Conservation (phyloP, 2,888 invertebrate species). For the Metallyticus violacea region DNA sequence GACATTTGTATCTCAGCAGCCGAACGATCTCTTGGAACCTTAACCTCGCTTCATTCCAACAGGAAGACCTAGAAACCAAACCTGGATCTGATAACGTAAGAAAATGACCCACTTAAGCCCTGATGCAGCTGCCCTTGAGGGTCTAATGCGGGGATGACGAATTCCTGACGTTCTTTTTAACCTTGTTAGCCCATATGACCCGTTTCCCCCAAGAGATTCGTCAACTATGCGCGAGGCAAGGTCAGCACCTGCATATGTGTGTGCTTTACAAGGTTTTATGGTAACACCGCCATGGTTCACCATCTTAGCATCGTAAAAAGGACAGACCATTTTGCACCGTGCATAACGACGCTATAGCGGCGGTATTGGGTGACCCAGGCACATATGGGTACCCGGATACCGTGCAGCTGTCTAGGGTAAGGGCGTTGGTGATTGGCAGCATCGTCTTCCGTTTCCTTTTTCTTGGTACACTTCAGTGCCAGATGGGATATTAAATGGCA, state of each 20-base stretch:
- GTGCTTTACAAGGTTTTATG: not conserved
- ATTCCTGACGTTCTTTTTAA: not conserved
- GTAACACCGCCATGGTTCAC: not conserved
- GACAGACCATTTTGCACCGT: not conserved
- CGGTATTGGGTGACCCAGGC: not conserved
- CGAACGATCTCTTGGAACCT: not conserved
- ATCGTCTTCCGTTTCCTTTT: not conserved
- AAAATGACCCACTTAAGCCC: not conserved
- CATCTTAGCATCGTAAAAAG: not conserved
- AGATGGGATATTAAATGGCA: too few species aligned
- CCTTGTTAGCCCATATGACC: not conserved
- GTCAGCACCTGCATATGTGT: not conserved
- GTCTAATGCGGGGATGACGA: not conserved
- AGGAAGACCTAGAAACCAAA: not conserved
- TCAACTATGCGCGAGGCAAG: not conserved
- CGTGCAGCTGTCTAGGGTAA: not conserved
- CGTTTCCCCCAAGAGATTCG: not conserved
- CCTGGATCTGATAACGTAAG: too few species aligned
- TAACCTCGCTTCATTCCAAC: too few species aligned
- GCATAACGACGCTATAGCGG: not conserved
- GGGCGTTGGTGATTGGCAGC: too few species aligned
- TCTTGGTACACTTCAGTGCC: not conserved
- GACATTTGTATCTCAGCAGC: too few species aligned
- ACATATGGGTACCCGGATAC: slow-evolving; percentile 6
- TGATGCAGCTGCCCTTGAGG: not conserved